These are phyloP conservation scores for Semnornis frantzii DNA, from an alignment of 2,113 vertebrate species.

Conservation along the genomic window DNA sequence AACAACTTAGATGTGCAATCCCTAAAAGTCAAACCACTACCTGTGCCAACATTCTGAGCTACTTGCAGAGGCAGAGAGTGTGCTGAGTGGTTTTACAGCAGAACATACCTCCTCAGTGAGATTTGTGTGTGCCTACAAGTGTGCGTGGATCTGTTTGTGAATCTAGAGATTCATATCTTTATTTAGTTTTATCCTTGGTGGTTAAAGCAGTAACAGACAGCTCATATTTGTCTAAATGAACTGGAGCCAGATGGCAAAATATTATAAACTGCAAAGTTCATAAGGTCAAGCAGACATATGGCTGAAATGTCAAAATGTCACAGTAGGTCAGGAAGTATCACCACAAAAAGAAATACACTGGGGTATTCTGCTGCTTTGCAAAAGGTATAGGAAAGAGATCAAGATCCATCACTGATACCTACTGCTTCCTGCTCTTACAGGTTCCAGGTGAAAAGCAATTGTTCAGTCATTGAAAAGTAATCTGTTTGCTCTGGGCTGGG, in stretches of 20 bases:
- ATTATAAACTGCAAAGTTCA: constrained; percentile 12
- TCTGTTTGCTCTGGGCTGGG: neutral
- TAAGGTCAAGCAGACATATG: constrained; percentile 1
- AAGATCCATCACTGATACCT: neutral
- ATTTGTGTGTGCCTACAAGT: neutral
- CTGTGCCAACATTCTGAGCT: neutral
- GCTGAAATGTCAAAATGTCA: neutral
- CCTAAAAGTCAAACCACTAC: neutral
- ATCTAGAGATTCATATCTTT: neutral
- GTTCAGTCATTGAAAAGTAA: neutral
- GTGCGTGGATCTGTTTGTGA: neutral
- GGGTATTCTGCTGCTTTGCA: neutral
- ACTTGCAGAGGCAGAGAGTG: neutral
- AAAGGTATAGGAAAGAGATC: neutral
- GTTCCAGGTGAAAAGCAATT: neutral
- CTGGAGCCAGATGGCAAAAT: constrained; percentile 1
- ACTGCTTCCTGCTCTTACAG: neutral
- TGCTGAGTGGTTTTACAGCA: neutral
- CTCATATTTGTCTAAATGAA: neutral
- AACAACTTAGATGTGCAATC: neutral
- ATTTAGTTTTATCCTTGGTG: neutral
- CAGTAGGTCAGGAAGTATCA: neutral
- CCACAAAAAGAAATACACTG: neutral
- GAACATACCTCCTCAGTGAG: neutral
- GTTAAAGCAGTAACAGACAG: neutral